Percentiles rank a stretch among this genome's conserved stretches.
These are phyloP conservation scores for Ennomos quercinarius DNA, from an alignment of 2,888 invertebrate species.

Conservation along the genomic window DNA sequence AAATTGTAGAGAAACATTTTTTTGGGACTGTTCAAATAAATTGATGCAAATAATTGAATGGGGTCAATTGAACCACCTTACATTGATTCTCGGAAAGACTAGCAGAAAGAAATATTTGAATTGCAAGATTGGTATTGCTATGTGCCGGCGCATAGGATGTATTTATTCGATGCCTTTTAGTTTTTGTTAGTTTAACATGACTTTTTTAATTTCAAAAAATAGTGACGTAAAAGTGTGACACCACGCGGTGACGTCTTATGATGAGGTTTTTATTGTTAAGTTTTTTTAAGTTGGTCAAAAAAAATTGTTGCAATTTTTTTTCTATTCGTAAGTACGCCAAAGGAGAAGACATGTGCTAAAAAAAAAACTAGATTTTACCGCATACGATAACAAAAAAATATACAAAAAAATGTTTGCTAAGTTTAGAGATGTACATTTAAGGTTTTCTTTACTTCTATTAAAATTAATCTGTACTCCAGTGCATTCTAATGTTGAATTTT, in stretches of 20 bases:
- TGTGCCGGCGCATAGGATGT: slow-evolving; percentile 11
- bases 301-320: slow-evolving; percentile 75
- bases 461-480: slow-evolving; percentile 37
- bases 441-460: slow-evolving; percentile 35
- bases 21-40: too few relatives aligned
- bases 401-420: slow-evolving; percentile 68
- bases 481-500: slow-evolving; percentile 30
- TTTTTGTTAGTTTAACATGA: background rate
- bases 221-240: slow-evolving; percentile 48
- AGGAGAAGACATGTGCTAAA: slow-evolving; percentile 69
- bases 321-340: slow-evolving; percentile 77
- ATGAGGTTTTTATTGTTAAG: slow-evolving; percentile 70
- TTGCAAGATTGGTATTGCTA: background rate
- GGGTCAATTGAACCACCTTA: too few relatives aligned
- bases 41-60: too few relatives aligned
- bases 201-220: slow-evolving; percentile 13
- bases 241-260: slow-evolving; percentile 50
- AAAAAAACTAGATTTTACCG: slow-evolving; percentile 37
- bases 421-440: slow-evolving; percentile 59
- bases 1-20: too few relatives aligned
- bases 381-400: slow-evolving; percentile 43
- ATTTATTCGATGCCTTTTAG: background rate
- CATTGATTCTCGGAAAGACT: too few relatives aligned
- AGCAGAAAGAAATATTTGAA: too few relatives aligned
- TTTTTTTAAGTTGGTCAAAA: slow-evolving; percentile 66